These are phyloP conservation scores for Vidua macroura DNA, from an alignment of 2,113 vertebrate genomes.

Conservation along the genomic window DNA sequence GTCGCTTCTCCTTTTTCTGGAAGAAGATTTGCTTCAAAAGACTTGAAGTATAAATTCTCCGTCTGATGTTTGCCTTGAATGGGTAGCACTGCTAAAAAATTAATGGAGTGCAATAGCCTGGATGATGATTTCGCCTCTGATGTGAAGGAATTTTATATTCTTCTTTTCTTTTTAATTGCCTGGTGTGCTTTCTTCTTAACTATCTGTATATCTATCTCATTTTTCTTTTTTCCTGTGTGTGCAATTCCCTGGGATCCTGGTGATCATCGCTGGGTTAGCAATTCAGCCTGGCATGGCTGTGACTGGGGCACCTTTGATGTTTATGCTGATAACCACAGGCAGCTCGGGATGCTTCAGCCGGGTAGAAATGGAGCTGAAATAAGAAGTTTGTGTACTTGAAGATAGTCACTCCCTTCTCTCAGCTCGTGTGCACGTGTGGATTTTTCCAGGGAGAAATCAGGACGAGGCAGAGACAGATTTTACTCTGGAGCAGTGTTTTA, in stretches of 20 bases:
- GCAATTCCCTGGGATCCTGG: background rate
- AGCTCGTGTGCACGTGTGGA: rapidly evolving
- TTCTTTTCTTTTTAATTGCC: conserved; percentile 19
- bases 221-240: background rate
- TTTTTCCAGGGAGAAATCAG: background rate
- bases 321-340: background rate
- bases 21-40: background rate
- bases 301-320: background rate
- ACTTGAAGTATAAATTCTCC: background rate
- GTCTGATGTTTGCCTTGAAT: background rate
- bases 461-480: background rate
- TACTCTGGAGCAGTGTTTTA: background rate
- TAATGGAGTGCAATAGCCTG: background rate
- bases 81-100: background rate
- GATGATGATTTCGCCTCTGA: background rate
- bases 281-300: background rate
- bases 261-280: background rate
- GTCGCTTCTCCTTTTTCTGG: background rate
- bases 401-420: background rate
- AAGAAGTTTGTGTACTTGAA: background rate
- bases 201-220: background rate
- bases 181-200: background rate
- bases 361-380: background rate
- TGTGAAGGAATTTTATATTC: background rate
- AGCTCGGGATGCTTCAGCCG: background rate